Base-by-base conservation (phyloP, 1,140 invertebrate genomes). In the Drosophila auraria region DNA sequence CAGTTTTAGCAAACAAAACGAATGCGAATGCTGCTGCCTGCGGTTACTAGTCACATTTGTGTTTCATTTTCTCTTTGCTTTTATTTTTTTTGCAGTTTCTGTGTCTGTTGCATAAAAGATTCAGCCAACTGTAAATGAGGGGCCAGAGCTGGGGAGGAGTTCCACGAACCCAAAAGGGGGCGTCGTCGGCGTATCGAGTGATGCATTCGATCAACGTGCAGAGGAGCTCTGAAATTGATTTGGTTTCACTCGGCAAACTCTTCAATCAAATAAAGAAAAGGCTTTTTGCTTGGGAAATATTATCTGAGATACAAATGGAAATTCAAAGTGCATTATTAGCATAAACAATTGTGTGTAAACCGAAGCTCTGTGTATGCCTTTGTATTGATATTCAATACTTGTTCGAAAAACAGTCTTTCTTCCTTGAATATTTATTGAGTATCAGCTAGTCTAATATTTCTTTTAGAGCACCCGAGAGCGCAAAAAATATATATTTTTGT, bases 1-100 rank as follows among this genome's bases (percentile, higher is more conserved):
- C 84, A 89, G 83, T 81, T 87, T 70, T 72, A 75, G 79, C 83
- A 75, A 86, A 86, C 65, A 86, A 82, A 86, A 79, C 62, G 78
- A 80, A 82, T 60, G 53, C 53, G 53, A 56, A 11, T 47, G 77
- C 47, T 71, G 60, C 50, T 64, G 45, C 44, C 44, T 69, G 73
- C 58, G 74, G 74, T 78, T 62, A 50, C 70, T 36, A 70, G 40
- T 77, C 66, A 51, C 42, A 72, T 72, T 77, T 78, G 64, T 44
- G 40, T 51, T 76, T 70, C 53, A 59, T 60, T 76, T 75, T 51
- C 33, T 36, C 38, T 25, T 38, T 40, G 7, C 40, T 38, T 38
- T 38, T 54, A 15, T 6, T 44, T 50, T 15, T 42, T 69, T 56
- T 63, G 40, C 68, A 73, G 59, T 61, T 73, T 38, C 54, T 71